Evolutionary conservation across 2,888 invertebrate species (phyloP), one percentile per base, ranked within the genome.

Genomic region (Rhogogaster chlorosoma): DNA sequence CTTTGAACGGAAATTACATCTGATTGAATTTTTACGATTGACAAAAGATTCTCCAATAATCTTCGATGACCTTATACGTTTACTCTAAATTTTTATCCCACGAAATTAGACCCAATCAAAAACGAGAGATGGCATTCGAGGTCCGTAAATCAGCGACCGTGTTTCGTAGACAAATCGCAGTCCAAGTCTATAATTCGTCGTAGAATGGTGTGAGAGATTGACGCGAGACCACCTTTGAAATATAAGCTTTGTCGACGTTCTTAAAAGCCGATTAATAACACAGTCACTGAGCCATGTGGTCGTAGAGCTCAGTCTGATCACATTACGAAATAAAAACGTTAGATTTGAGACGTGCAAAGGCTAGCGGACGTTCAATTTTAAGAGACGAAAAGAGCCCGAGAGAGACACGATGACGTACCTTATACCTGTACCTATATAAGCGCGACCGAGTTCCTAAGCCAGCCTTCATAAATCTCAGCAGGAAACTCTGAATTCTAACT

Each of bases 381-480:
- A 38, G 26, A 18, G n/a, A 29, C 29, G 53, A 32, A 80, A 45
- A 49, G 22, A 67, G 26, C n/a, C 15, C 15, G 29, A 38, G 42
- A 26, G 42, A 82, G 67, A 42, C 36, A 12, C 45, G 29, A 42
- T 45, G 83, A 57, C n/a, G 67, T 67, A 67, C 18, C 36, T 70
- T 57, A 49, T 77, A 61, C 36, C 22, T 80, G 61, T 49, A 53
- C 53, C 57, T 38, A 77, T 53, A 77, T 36, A 57, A 38, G 80
- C 57, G 32, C 29, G 15, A 22, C 53, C 29, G 70, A 67, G 45
- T 45, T 70, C 45, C 64, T 67, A 83, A 83, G 45, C 45, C 67
- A 67, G 67, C 83, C 42, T 83, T 83, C 83, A 83, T 83, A 83
- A 83, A 83, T 83, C 83, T 83, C 83, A 12, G 64, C 67, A 83